phyloP scores from a whole-genome alignment of 2,113 vertebrate species.

The Pomatostomus ruficeps region DNA sequence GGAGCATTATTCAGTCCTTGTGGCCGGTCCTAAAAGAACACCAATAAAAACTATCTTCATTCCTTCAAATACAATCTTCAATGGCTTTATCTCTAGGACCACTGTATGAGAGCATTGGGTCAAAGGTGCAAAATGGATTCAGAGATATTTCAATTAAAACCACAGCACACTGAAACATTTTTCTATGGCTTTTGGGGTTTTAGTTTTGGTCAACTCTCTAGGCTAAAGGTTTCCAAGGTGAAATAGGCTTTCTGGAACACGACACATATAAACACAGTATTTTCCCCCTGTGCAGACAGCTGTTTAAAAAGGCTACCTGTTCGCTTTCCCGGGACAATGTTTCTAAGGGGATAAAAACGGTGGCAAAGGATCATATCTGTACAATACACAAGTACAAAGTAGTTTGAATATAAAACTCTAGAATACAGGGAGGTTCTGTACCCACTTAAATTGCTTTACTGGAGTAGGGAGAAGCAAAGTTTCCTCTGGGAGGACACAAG shows the following conservation, averaged over 20 bases:
- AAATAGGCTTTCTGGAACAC: not conserved
- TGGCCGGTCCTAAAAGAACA: slow-evolving; percentile 51
- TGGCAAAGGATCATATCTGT: not conserved
- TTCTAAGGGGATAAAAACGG: not conserved
- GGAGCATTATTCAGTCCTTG: slow-evolving; percentile 57
- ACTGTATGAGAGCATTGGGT: not conserved
- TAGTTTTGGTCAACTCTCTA: not conserved
- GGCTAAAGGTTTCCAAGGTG: not conserved
- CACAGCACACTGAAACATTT: not conserved
- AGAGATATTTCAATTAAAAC: not conserved
- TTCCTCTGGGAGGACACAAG: not conserved
- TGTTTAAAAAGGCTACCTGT: not conserved
- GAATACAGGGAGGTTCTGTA: not conserved
- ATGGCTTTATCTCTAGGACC: slow-evolving; percentile 31
- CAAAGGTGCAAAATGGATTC: not conserved
- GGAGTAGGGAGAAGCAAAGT: not conserved
- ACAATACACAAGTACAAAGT: not conserved
- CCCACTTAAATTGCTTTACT: not conserved
- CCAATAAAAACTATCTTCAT: slow-evolving; percentile 55
- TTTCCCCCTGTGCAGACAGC: not conserved
- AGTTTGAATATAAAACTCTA: not conserved
- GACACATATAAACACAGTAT: not conserved
- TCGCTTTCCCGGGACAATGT: not conserved
- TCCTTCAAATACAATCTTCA: slow-evolving; percentile 43
- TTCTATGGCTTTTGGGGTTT: not conserved